These are phyloP conservation scores for Steinernema hermaphroditum DNA, from an alignment of 2,888 invertebrate species.

Conservation along the genomic window DNA sequence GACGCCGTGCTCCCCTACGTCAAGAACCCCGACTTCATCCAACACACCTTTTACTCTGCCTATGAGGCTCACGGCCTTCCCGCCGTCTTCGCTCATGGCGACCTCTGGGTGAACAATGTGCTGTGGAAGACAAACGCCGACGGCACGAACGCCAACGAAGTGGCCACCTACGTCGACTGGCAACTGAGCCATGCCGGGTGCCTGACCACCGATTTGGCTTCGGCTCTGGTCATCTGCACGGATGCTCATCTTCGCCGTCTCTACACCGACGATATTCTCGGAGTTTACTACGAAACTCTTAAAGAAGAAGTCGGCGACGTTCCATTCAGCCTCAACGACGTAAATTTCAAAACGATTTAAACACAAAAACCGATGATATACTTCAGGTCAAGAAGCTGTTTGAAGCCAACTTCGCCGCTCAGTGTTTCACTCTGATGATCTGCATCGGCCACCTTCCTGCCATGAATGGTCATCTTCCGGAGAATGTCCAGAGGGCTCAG, in stretches of 20 bases:
- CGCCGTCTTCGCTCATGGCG: conserved; percentile 17
- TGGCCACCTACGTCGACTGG: conserved; percentile 25
- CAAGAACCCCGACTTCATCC: conserved; percentile 20
- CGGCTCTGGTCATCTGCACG: conserved; percentile 5
- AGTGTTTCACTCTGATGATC: conserved; percentile 9
- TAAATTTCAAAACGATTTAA: too few relatives aligned
- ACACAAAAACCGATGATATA: too few relatives aligned
- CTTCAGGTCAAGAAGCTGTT: conserved; percentile 22
- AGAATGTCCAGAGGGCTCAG: conserved; percentile 8
- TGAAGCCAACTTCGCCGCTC: conserved; percentile 5
- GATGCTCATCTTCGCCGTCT: background rate
- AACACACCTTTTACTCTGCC: conserved; percentile 19
- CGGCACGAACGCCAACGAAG: background rate
- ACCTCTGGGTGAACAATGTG: conserved; percentile 15
- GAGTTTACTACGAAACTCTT: conserved; percentile 4
- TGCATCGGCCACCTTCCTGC: conserved; percentile 3
- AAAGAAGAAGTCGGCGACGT: background rate
- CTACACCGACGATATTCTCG: background rate
- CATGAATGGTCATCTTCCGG: background rate
- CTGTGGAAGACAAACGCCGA: conserved; percentile 19
- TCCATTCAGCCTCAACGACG: background rate
- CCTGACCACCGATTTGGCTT: conserved; percentile 9
- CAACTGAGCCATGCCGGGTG: conserved; percentile 21
- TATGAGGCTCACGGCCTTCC: conserved; percentile 16
- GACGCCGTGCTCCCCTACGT: conserved; percentile 2